Evolutionary conservation across 2,797 vertebrate species (phyloP).

Genomic region (Coregonus ussuriensis): DNA sequence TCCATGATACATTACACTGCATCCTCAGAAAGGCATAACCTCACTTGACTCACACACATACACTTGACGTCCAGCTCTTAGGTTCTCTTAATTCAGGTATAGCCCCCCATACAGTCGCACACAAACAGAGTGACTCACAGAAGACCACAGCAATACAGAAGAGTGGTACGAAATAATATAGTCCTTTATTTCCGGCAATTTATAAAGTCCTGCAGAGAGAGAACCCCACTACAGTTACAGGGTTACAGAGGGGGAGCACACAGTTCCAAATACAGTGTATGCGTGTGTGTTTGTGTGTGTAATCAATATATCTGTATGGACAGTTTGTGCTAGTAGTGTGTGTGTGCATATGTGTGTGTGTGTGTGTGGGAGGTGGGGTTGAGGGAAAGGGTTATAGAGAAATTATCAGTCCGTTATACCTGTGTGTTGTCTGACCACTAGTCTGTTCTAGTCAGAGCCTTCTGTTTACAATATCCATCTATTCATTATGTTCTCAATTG

Average conservation of each 20-base stretch:
- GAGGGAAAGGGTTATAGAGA: background rate
- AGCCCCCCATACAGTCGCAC: constrained; percentile 6
- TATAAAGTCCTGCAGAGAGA: constrained; percentile 71
- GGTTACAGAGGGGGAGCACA: constrained; percentile 40
- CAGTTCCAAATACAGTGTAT: background rate
- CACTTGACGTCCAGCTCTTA: background rate
- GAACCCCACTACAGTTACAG: constrained; percentile 58
- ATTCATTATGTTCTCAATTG: constrained; percentile 24
- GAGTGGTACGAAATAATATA: constrained; percentile 76
- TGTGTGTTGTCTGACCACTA: background rate
- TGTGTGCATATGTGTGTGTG: background rate
- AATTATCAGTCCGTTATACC: background rate
- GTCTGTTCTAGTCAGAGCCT: background rate
- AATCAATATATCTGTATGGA: background rate
- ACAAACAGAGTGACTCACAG: constrained; percentile 23
- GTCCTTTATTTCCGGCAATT: constrained; percentile 81
- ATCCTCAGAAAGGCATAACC: background rate
- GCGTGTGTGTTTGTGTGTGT: background rate
- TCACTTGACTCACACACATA: background rate
- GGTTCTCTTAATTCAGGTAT: no score
- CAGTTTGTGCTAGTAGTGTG: background rate
- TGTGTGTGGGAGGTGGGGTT: background rate
- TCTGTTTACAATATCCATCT: background rate
- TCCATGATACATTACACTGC: background rate
- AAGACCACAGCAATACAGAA: constrained; percentile 43